A percentile compares a stretch with the other conserved stretches of the same genome.
Evolutionary conservation across 2,113 vertebrate species (phyloP).

Genomic region (Crotalus horridus): DNA sequence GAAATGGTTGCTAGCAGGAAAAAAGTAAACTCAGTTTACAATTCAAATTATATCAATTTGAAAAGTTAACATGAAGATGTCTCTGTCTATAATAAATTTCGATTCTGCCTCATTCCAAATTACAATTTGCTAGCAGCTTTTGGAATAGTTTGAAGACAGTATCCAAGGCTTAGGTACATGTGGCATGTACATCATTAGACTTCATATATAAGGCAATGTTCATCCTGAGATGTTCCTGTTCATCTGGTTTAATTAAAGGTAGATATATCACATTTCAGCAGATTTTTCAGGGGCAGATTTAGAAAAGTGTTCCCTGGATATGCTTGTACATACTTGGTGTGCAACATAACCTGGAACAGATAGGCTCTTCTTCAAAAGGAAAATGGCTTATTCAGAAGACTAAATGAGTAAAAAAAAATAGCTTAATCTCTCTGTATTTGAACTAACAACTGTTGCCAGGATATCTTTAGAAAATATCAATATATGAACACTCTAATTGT

Average conservation of each 20-base stretch:
- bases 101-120: neutral
- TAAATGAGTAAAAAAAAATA: neutral
- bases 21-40: neutral
- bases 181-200: neutral
- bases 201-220: neutral
- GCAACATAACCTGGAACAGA: neutral
- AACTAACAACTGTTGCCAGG: neutral
- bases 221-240: neutral
- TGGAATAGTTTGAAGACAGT: neutral
- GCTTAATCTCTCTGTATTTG: neutral
- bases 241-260: neutral
- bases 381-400: neutral
- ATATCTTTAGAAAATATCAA: neutral
- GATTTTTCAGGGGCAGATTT: neutral
- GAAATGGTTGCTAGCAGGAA: neutral
- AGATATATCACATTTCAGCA: neutral
- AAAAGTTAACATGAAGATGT: neutral
- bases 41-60: neutral
- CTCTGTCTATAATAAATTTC: neutral
- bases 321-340: neutral
- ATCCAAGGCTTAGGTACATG: neutral
- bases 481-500: neutral
- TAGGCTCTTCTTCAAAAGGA: neutral
- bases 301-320: neutral
- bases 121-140: neutral